Evolutionary conservation across 2,113 vertebrate genomes (phyloP), one percentile per base, ranked within the genome.

Genomic region (Thymallus thymallus): DNA sequence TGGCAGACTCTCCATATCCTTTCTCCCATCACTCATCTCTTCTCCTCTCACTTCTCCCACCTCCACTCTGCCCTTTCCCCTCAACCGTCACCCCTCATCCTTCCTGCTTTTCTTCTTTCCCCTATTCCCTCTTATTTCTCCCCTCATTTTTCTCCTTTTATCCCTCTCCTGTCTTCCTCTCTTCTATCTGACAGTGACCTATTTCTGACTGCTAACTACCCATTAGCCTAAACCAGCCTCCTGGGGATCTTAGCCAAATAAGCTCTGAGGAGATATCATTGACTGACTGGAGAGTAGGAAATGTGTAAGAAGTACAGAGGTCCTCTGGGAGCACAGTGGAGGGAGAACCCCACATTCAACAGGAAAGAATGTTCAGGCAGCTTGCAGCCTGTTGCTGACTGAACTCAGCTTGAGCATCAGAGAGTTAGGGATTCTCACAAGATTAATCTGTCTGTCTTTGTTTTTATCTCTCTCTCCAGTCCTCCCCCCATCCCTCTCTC

Each of bases 171-270:
- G 18, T 64, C 24, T 23, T 62, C 24, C 18, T 60, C n/a, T 60
- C n/a, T 7, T 22, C 56, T 23, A 6, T 55, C 20, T 55, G 51
- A 5, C 18, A 60, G 56, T 66, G 64, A 51, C 69, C 64, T 76
- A 29, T 64, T 68, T 74, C 61, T 13, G 16, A 63, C 66, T 64
- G 55, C 62, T 69, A 32, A 73, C 69, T 55, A 69, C 23, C 64
- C 64, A 63, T 56, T 69, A 75, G 45, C 70, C 29, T 14, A n/a
- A 14, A 68, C 69, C 24, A 69, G 16, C 4, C 71, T 41, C 35
- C 32, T 16, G 22, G 18, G 75, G 73, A 74, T 69, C 72, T 56
- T 12, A 78, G 23, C 41, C 51, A 83, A 84, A 85, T 69, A 81
- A 7, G 78, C 29, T 55, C 24, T 67, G 14, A 23, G 61, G 48